These are phyloP conservation scores for Leptopilina clavipes DNA, from an alignment of 1,140 invertebrate species.

Conservation along the genomic window DNA sequence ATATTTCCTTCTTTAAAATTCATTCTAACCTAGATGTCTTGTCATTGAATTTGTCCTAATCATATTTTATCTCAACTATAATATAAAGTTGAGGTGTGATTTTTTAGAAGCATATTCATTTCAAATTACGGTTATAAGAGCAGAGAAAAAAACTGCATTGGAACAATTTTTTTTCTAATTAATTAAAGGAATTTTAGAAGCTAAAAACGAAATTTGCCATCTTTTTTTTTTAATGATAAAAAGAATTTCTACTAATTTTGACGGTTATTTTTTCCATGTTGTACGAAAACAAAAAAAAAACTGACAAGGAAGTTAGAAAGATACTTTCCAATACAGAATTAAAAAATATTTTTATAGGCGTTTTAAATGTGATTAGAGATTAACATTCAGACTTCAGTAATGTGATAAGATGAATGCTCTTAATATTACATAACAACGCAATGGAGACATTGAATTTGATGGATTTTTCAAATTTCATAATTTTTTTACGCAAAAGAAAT, in stretches of 20 bases:
- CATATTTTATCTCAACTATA: neutral
- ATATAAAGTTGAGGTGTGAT: conserved; percentile 7
- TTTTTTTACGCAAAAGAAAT: too few species aligned
- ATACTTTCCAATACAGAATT: neutral
- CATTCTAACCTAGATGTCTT: neutral
- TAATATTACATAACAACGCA: neutral
- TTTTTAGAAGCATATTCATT: neutral
- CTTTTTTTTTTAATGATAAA: too few species aligned
- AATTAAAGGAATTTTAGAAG: too few species aligned
- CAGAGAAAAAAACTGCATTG: too few species aligned
- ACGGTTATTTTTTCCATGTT: too few species aligned
- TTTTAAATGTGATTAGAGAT: neutral
- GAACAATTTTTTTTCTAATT: too few species aligned
- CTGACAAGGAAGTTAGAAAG: neutral
- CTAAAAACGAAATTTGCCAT: too few species aligned
- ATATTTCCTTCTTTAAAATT: neutral
- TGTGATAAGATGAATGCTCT: neutral
- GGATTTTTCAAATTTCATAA: too few species aligned
- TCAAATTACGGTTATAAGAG: too few species aligned
- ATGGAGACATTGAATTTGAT: too few species aligned
- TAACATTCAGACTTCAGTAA: neutral
- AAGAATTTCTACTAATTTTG: too few species aligned
- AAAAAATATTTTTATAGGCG: neutral
- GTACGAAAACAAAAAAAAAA: neutral
- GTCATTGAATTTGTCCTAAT: conserved; percentile 21